A percentile compares a stretch with the other conserved stretches of the same genome.
Evolutionary conservation across 2,888 invertebrate species (phyloP).

Genomic region (Capitulum mitella): DNA sequence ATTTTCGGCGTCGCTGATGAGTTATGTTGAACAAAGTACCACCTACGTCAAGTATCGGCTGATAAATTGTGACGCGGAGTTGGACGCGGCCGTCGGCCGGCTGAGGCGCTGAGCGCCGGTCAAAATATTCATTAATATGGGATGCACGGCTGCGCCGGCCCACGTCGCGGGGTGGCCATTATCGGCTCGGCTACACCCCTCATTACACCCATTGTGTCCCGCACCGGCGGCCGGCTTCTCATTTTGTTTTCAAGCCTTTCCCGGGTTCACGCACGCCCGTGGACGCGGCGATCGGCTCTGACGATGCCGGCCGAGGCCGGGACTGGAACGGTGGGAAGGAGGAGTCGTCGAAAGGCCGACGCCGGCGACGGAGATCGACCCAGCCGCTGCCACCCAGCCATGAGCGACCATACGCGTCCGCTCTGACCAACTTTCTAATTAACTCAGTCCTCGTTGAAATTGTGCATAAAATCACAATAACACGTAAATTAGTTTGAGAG

Average conservation of each 20-base stretch:
- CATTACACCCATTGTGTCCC: neutral
- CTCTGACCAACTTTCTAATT: conserved; percentile 7
- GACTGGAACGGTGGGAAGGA: too few species aligned
- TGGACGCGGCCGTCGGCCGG: neutral
- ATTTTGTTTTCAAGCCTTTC: neutral
- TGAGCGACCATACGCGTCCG: too few species aligned
- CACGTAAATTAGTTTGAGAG: conserved; percentile 6
- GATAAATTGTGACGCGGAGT: neutral
- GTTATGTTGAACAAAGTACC: conserved; percentile 9
- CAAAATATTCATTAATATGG: neutral
- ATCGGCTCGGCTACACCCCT: neutral
- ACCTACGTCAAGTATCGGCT: neutral
- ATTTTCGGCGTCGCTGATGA: neutral
- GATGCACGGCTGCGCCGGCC: neutral
- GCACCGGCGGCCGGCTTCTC: neutral
- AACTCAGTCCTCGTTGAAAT: neutral
- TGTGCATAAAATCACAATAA: conserved; percentile 24
- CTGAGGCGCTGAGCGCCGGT: neutral
- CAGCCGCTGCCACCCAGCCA: too few species aligned
- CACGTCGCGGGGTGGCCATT: neutral
- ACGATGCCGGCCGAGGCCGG: too few species aligned
- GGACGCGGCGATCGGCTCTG: too few species aligned
- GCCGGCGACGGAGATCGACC: too few species aligned
- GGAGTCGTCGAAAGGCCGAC: too few species aligned
- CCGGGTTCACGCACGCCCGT: neutral